Conservation (phyloP, 2,888 invertebrate genomes). For the Lasioglossum villosulum region DNA sequence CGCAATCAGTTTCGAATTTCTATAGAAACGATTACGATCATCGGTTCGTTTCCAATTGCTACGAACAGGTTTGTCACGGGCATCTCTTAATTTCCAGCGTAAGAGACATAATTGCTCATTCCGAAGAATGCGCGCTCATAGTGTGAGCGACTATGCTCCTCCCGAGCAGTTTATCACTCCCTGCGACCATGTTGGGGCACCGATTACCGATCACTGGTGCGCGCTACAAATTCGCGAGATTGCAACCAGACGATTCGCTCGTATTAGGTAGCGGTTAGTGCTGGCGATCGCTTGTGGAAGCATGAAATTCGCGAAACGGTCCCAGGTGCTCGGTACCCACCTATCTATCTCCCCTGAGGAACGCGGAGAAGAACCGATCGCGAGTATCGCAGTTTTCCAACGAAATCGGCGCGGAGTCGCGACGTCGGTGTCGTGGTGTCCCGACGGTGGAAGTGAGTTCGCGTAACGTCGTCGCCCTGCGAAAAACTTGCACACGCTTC, state of each 20-base stretch:
- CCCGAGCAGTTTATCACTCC: background rate
- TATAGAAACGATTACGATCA: background rate
- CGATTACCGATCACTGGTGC: background rate
- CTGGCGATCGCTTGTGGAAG: background rate
- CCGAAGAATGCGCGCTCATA: background rate
- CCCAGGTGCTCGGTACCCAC: background rate
- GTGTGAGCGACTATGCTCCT: background rate
- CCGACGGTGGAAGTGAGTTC: conserved; percentile 20
- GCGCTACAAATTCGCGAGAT: background rate
- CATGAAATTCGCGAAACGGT: background rate
- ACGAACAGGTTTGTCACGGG: background rate
- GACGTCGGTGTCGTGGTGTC: background rate
- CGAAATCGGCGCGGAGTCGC: conserved; percentile 31
- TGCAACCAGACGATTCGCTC: background rate
- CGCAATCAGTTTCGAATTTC: background rate
- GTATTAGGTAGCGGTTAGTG: background rate
- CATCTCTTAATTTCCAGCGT: background rate
- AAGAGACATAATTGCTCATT: conserved; percentile 4
- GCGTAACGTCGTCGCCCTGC: conserved; percentile 40
- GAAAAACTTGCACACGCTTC: conserved; percentile 54
- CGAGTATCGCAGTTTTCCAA: conserved; percentile 34
- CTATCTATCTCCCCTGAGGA: conserved; percentile 11
- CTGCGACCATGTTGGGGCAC: background rate
- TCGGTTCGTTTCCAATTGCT: background rate
- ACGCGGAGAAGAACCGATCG: conserved; percentile 34